These are phyloP conservation scores for Neosalanx taihuensis DNA, from an alignment of 2,797 vertebrate species.

Conservation along the genomic window DNA sequence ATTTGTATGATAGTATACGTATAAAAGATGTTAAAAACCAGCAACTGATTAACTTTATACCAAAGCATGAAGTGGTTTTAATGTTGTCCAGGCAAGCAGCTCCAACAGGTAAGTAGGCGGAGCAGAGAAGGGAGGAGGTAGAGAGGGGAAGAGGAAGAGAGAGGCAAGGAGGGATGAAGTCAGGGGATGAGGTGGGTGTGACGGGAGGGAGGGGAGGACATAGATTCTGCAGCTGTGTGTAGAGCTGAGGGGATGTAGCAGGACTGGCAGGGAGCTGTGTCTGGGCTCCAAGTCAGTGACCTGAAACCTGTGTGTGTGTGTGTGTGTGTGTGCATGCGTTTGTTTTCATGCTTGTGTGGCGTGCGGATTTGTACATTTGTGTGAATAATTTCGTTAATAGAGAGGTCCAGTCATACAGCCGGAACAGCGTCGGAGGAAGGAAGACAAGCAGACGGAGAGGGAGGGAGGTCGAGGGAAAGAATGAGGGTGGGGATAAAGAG, in stretches of 20 bases:
- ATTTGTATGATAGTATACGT: too few relatives aligned
- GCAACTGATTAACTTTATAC: too few relatives aligned
- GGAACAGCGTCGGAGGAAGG: not conserved
- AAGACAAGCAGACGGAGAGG: not conserved
- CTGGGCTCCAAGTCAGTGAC: not conserved
- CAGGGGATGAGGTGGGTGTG: too few relatives aligned
- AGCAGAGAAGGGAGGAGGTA: slow-evolving; percentile 3
- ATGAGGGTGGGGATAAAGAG: too few relatives aligned
- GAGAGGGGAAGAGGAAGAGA: too few relatives aligned
- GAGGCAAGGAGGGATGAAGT: too few relatives aligned
- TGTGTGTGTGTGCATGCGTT: slow-evolving; percentile 7
- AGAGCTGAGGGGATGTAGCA: not conserved
- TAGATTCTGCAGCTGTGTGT: not conserved
- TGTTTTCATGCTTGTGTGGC: not conserved
- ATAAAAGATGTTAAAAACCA: too few relatives aligned
- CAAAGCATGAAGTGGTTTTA: too few relatives aligned
- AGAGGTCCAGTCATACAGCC: not conserved
- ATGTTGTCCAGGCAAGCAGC: not conserved
- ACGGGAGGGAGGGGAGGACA: too few relatives aligned
- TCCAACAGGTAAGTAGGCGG: not conserved
- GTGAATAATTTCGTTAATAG: not conserved
- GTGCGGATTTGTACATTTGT: not conserved
- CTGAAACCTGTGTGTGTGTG: not conserved
- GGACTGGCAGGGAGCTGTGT: too few relatives aligned
- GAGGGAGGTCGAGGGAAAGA: too few relatives aligned